These are phyloP conservation scores for Eupleurogrammus muticus DNA, from an alignment of 2,797 vertebrate species.

Conservation along the genomic window DNA sequence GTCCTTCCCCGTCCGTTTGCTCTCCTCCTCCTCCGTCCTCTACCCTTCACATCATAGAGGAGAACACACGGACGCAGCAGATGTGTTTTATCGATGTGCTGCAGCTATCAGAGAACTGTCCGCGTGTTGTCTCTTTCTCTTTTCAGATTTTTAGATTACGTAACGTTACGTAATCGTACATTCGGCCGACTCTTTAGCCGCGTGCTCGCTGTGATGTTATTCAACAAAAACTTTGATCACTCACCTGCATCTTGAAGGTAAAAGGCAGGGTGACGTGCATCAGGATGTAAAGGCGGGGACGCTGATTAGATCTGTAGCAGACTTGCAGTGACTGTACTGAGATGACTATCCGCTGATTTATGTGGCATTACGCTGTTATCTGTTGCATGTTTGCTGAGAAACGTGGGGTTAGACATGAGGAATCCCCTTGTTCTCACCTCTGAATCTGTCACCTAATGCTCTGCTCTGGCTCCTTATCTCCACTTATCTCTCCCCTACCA, in stretches of 20 bases:
- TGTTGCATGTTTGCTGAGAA: background rate
- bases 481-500: conserved; percentile 24
- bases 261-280: background rate
- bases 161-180: conserved; percentile 57
- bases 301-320: background rate
- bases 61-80: conserved; percentile 17
- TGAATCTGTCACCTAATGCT: background rate
- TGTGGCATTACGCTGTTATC: conserved; percentile 3
- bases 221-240: conserved; percentile 24
- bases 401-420: background rate
- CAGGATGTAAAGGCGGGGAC: background rate
- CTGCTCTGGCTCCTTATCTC: conserved; percentile 5
- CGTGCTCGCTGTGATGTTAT: background rate
- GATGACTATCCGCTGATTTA: background rate
- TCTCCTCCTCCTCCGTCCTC: conserved; percentile 48
- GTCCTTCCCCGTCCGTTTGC: conserved; percentile 50
- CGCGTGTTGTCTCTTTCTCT: conserved; percentile 34
- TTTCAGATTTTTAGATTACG: conserved; percentile 48
- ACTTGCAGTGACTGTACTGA: background rate
- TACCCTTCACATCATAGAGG: conserved; percentile 54
- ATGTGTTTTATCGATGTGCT: conserved; percentile 53
- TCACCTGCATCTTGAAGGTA: conserved; percentile 1
- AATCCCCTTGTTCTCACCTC: background rate
- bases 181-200: conserved; percentile 33
- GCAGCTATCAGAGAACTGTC: conserved; percentile 28